These are phyloP conservation scores for Triplophysa dalaica DNA, from an alignment of 2,113 vertebrate genomes.

Conservation along the genomic window DNA sequence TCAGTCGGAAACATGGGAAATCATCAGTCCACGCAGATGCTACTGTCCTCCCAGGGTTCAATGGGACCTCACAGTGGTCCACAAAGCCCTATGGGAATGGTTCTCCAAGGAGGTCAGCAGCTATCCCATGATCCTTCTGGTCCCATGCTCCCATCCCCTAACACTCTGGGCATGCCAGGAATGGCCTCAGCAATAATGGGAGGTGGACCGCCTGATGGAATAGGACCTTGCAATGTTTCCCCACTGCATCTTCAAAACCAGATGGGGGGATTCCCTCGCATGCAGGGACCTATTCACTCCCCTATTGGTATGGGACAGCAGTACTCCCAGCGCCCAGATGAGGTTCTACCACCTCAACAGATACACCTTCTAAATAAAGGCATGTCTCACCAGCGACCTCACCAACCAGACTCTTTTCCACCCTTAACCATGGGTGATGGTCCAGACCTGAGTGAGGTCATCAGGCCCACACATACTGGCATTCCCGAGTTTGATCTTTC, in stretches of 20 bases:
- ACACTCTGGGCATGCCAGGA: conserved; percentile 85
- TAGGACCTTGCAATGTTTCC: conserved; percentile 81
- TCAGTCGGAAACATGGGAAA: conserved; percentile 79
- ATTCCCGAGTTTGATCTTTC: conserved; percentile 97
- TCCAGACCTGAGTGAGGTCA: conserved; percentile 93
- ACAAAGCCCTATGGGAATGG: conserved; percentile 90
- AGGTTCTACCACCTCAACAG: conserved; percentile 80
- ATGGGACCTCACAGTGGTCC: conserved; percentile 79
- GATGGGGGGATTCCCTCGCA: conserved; percentile 69
- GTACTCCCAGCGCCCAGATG: conserved; percentile 81
- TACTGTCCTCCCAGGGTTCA: conserved; percentile 78
- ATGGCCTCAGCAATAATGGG: conserved; percentile 83
- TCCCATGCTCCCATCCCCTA: conserved; percentile 85
- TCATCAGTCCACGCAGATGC: conserved; percentile 79
- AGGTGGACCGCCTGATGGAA: conserved; percentile 76
- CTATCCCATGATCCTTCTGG: conserved; percentile 85
- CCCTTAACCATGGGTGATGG: conserved; percentile 82
- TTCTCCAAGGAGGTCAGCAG: conserved; percentile 84
- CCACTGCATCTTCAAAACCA: conserved; percentile 86
- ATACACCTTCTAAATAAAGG: conserved; percentile 85
- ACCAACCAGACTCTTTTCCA: conserved; percentile 72
- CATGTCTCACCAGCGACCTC: conserved; percentile 70
- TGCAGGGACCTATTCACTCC: conserved; percentile 79
- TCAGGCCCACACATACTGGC: conserved; percentile 88
- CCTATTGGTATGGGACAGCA: conserved; percentile 73